phyloP scores from a whole-genome alignment of 1,140 invertebrate genomes.

The Epicauta chinensis region DNA sequence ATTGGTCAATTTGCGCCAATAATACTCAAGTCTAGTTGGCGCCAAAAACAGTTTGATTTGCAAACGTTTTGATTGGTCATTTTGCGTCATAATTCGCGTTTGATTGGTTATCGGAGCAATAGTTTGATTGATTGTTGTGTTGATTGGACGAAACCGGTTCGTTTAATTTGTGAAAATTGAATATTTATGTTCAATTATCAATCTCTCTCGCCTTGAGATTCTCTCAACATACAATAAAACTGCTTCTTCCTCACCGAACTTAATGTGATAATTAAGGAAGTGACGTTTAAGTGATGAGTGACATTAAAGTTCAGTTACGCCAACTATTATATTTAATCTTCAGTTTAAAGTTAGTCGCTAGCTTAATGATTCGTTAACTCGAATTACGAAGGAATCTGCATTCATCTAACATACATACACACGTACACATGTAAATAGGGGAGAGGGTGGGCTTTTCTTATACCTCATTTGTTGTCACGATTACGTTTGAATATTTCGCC shows the following conservation, averaged over 20 bases:
- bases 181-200: too few relatives aligned
- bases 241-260: slow-evolving; percentile 11
- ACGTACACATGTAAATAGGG: not conserved
- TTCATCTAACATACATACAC: slow-evolving; percentile 21
- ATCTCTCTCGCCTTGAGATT: too few relatives aligned
- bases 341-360: slow-evolving; percentile 37
- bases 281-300: slow-evolving; percentile 42
- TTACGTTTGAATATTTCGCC: not conserved
- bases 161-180: too few relatives aligned
- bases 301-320: slow-evolving; percentile 39
- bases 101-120: too few relatives aligned
- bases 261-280: slow-evolving; percentile 41
- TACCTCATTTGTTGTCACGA: slow-evolving; percentile 28
- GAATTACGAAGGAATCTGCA: slow-evolving; percentile 31
- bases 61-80: too few relatives aligned
- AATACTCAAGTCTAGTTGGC: too few relatives aligned
- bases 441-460: slow-evolving; percentile 19
- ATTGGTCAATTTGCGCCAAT: too few relatives aligned
- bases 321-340: slow-evolving; percentile 44
- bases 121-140: too few relatives aligned
- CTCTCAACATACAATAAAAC: too few relatives aligned
- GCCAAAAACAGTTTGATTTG: too few relatives aligned
- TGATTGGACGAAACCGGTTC: too few relatives aligned
- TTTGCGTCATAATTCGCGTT: too few relatives aligned
- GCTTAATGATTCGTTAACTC: slow-evolving; percentile 42